phyloP scores from a whole-genome alignment of 2,888 invertebrate species.

The Lucinisca nassula region DNA sequence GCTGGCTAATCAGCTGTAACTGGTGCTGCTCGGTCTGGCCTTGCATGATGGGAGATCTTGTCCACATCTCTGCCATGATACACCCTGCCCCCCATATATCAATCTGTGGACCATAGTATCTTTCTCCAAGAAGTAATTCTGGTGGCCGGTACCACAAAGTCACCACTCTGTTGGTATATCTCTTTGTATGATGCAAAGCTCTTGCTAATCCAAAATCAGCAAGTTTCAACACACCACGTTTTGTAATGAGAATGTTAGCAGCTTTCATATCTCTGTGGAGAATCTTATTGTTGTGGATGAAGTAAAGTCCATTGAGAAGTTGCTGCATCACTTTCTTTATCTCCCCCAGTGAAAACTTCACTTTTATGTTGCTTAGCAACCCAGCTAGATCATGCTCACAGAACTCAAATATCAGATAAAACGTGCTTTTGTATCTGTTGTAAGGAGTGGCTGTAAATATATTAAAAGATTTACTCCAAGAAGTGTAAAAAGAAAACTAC shows the following conservation, averaged over 20 bases:
- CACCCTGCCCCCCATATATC: slow-evolving; percentile 98
- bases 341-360: slow-evolving; percentile 98
- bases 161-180: slow-evolving; percentile 99
- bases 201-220: slow-evolving; percentile 99
- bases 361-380: slow-evolving; percentile 96
- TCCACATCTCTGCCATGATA: slow-evolving; percentile 99
- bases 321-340: slow-evolving; percentile 94
- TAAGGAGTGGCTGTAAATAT: slow-evolving; percentile 89
- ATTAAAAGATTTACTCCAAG: slow-evolving; percentile 5
- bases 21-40: slow-evolving; percentile 99
- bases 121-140: slow-evolving; percentile 89
- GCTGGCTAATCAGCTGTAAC: slow-evolving; percentile 96
- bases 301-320: slow-evolving; percentile 96
- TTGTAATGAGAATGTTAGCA: slow-evolving; percentile 98
- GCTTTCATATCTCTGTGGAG: slow-evolving; percentile 96
- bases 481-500: too few species aligned
- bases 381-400: slow-evolving; percentile 99
- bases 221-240: slow-evolving; percentile 95
- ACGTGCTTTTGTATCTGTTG: slow-evolving; percentile 95
- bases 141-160: slow-evolving; percentile 96
- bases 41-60: slow-evolving; percentile 91
- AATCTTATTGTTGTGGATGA: slow-evolving; percentile 96
- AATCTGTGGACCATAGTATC: slow-evolving; percentile 98
- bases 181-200: slow-evolving; percentile 95
- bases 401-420: slow-evolving; percentile 99